phyloP scores from a whole-genome alignment of 2,113 vertebrate genomes.

The Salvelinus fontinalis region DNA sequence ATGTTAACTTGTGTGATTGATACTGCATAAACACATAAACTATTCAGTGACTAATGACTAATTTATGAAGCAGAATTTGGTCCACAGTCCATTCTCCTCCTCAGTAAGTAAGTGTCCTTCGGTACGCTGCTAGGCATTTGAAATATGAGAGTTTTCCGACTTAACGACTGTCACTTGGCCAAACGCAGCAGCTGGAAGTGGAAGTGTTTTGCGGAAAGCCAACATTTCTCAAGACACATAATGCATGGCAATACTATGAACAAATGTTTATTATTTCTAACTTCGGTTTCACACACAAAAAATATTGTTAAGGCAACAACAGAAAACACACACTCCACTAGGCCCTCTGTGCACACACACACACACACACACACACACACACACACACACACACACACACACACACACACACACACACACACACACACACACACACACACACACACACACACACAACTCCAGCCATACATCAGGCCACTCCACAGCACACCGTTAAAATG shows the following conservation, averaged over 20 bases:
- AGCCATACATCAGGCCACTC: slow-evolving; percentile 1
- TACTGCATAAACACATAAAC: no score
- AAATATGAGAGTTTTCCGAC: no score
- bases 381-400: no score
- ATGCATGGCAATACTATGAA: background rate
- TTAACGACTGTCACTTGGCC: background rate
- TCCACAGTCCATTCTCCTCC: no score
- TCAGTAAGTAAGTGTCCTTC: no score
- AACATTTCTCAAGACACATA: background rate
- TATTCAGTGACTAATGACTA: no score
- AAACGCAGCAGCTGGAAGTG: background rate
- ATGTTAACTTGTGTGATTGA: no score
- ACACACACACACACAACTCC: slow-evolving; percentile 12
- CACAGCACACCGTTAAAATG: slow-evolving; percentile 4
- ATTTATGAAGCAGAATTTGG: no score
- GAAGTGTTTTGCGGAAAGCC: background rate
- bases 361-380: background rate
- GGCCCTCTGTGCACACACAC: background rate
- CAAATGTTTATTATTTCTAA: background rate
- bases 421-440: background rate
- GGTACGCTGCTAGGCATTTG: no score
- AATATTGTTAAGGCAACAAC: background rate
- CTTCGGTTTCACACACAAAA: background rate
- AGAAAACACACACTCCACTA: background rate
- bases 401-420: no score